Percentiles rank a stretch among this genome's conserved stretches.
phyloP scores from a whole-genome alignment of 2,888 invertebrate species.

The Dryobota labecula region DNA sequence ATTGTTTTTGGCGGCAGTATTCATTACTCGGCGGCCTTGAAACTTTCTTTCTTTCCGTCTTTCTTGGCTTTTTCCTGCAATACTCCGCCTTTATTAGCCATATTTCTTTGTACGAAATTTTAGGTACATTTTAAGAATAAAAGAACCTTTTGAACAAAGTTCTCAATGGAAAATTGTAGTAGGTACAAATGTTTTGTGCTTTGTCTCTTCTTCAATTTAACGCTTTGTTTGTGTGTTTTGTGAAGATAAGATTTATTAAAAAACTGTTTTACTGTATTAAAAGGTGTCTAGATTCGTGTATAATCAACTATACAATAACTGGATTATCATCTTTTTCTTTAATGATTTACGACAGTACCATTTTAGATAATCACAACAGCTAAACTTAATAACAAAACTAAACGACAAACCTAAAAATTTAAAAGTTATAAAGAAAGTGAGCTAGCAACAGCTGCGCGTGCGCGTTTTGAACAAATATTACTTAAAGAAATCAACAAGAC shows the following conservation, averaged over 20 bases:
- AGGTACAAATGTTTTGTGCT: slow-evolving; percentile 37
- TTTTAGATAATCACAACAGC: too few species aligned
- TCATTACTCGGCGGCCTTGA: slow-evolving; percentile 52
- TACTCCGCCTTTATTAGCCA: slow-evolving; percentile 42
- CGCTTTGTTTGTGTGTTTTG: slow-evolving; percentile 9
- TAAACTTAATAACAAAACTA: too few species aligned
- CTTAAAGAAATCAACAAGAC: too few species aligned
- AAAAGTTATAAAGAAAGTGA: too few species aligned
- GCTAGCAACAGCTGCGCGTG: too few species aligned
- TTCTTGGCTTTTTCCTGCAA: slow-evolving; percentile 27
- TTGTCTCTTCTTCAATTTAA: slow-evolving; percentile 24
- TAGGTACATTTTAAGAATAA: slow-evolving; percentile 31
- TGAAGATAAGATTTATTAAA: slow-evolving; percentile 22
- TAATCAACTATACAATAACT: too few species aligned
- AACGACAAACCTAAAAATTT: too few species aligned
- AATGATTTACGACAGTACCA: too few species aligned
- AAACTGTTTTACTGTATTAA: not conserved
- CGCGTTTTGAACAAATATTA: too few species aligned
- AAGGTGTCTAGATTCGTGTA: not conserved
- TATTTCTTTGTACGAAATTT: slow-evolving; percentile 46
- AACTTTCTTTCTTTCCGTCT: slow-evolving; percentile 44
- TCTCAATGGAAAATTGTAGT: slow-evolving; percentile 41
- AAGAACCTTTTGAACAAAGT: slow-evolving; percentile 37
- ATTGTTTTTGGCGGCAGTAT: slow-evolving; percentile 57
- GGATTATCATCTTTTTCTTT: too few species aligned